phyloP scores from a whole-genome alignment of 2,113 vertebrate species.

The Apeltes quadracus region DNA sequence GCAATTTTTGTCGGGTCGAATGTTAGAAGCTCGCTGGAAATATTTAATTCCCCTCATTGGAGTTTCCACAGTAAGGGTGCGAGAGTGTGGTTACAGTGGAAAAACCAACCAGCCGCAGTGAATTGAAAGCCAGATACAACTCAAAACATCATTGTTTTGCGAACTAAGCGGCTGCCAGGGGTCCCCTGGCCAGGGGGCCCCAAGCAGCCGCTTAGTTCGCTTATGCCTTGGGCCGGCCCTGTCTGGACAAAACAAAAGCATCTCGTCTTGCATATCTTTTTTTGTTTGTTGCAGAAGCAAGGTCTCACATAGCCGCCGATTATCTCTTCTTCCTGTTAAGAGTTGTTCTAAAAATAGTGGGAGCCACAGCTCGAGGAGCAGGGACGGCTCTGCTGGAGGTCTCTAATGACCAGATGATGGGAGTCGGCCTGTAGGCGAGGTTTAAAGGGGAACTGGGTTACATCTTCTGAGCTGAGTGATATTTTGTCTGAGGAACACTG shows the following conservation, averaged over 20 bases:
- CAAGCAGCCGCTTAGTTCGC: too few species aligned
- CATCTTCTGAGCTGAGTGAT: slow-evolving; percentile 24
- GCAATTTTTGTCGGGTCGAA: not conserved
- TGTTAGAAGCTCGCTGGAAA: not conserved
- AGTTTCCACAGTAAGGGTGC: not conserved
- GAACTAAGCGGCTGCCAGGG: too few species aligned
- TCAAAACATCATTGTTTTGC: slow-evolving; percentile 20
- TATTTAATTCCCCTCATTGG: slow-evolving; percentile 24
- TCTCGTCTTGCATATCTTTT: not conserved
- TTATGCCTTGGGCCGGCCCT: too few species aligned
- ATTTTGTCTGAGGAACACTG: slow-evolving; percentile 50
- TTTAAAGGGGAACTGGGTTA: slow-evolving; percentile 35
- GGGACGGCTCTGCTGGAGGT: slow-evolving; percentile 56
- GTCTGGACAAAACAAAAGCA: slow-evolving; percentile 26
- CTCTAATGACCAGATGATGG: slow-evolving; percentile 54
- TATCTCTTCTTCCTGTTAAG: slow-evolving; percentile 28
- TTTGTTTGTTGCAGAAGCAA: slow-evolving; percentile 30
- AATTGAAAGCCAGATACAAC: slow-evolving; percentile 12
- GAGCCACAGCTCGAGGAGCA: slow-evolving; percentile 34
- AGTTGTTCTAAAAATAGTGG: slow-evolving; percentile 49
- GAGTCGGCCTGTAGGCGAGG: slow-evolving; percentile 39
- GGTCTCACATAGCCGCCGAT: slow-evolving; percentile 46
- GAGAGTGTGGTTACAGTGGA: not conserved
- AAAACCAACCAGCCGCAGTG: slow-evolving; percentile 13
- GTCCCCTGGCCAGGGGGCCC: too few species aligned